These are phyloP conservation scores for Euura lappo DNA, from an alignment of 1,140 invertebrate genomes.

Conservation along the genomic window DNA sequence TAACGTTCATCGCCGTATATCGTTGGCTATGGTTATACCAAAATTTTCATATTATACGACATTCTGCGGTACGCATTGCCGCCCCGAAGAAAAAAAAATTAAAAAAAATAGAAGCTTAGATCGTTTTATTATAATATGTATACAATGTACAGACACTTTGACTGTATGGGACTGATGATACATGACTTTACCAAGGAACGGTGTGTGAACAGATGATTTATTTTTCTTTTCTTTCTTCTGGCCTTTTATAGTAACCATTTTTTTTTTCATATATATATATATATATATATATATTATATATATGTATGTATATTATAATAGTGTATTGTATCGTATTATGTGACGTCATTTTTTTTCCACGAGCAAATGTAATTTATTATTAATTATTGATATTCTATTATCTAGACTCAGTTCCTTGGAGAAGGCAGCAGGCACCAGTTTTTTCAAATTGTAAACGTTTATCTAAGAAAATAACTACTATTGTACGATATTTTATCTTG, in stretches of 20 bases:
- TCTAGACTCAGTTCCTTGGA: slow-evolving; percentile 31
- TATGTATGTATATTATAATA: not conserved
- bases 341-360: slow-evolving; percentile 35
- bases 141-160: slow-evolving; percentile 17
- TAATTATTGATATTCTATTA: slow-evolving; percentile 21
- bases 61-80: not conserved
- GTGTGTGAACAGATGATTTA: slow-evolving; percentile 20
- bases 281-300: not conserved
- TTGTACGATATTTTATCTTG: not conserved
- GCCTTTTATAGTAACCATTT: slow-evolving; percentile 29
- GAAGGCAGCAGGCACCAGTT: slow-evolving; percentile 14
- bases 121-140: not conserved
- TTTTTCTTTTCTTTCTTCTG: slow-evolving; percentile 32
- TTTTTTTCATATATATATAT: not conserved
- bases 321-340: slow-evolving; percentile 10
- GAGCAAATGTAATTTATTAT: slow-evolving; percentile 50
- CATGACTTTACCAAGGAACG: slow-evolving; percentile 25
- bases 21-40: not conserved
- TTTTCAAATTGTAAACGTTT: slow-evolving; percentile 7
- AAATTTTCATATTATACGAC: not conserved
- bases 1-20: not conserved
- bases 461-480: not conserved
- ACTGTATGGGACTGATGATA: slow-evolving; percentile 28
- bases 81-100: no score
- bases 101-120: no score